Evolutionary conservation across 92 coral and sea anemone genomes (phyloP).

Genomic region (Galaxea fascicularis): DNA sequence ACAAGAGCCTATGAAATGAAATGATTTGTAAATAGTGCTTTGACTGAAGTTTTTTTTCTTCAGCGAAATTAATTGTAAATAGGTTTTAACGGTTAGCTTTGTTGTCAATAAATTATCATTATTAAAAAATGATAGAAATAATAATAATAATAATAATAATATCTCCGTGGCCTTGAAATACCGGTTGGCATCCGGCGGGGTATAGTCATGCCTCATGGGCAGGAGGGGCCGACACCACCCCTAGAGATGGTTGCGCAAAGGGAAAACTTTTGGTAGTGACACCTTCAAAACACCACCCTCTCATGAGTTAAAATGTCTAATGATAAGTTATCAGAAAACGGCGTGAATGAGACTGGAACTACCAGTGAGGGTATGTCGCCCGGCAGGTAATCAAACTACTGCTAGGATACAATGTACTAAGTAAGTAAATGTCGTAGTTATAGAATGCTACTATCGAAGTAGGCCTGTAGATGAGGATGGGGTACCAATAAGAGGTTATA

Average conservation of each 20-base stretch:
- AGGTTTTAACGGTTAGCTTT: too few relatives aligned
- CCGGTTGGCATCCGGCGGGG: not conserved
- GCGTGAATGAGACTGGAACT: constrained; percentile 46
- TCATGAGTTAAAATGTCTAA: constrained; percentile 36
- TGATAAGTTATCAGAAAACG: constrained; percentile 3
- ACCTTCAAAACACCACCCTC: constrained; percentile 26
- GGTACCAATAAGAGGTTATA: constrained; percentile 52
- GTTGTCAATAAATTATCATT: too few relatives aligned
- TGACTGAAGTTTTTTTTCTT: too few relatives aligned
- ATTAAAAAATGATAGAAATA: too few relatives aligned
- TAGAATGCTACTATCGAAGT: too few relatives aligned
- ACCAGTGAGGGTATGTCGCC: not conserved
- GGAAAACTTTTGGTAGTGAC: constrained; percentile 4
- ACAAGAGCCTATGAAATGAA: too few relatives aligned
- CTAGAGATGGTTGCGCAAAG: not conserved
- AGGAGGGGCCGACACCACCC: not conserved
- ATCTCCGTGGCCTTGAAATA: not conserved
- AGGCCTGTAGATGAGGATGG: not conserved
- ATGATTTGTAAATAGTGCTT: too few relatives aligned
- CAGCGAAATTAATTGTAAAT: too few relatives aligned
- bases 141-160: too few relatives aligned
- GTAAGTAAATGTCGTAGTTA: too few relatives aligned
- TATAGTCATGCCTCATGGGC: not conserved
- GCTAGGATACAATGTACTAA: too few relatives aligned
- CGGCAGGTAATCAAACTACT: not conserved